Conservation (phyloP, 2,113 vertebrate genomes). For the Aspiorhynchus laticeps region DNA sequence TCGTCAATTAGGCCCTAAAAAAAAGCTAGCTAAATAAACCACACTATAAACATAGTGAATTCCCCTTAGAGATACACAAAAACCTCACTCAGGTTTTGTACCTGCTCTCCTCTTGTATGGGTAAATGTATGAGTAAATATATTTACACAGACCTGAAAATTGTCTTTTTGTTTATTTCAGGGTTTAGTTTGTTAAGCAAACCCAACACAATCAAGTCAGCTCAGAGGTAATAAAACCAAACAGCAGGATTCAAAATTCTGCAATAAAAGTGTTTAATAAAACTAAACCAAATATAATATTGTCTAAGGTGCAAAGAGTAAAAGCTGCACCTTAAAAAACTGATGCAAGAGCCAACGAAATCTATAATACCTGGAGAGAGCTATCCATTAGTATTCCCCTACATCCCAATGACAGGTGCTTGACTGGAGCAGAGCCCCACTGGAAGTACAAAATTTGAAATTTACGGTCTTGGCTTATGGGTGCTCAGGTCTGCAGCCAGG, state of each 20-base stretch:
- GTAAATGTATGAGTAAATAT: background rate
- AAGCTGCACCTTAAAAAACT: background rate
- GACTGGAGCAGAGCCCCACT: background rate
- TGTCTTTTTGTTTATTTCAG: background rate
- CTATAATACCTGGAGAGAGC: background rate
- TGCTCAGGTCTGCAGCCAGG: no score
- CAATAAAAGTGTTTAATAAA: background rate
- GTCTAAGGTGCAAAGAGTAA: background rate
- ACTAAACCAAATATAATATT: background rate
- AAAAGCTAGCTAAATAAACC: no score
- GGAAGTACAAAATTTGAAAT: background rate
- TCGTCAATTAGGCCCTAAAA: no score
- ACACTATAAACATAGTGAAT: no score
- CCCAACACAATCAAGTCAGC: background rate
- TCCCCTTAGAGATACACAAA: no score
- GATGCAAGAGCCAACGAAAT: background rate
- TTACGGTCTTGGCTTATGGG: background rate
- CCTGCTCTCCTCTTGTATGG: no score
- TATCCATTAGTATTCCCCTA: background rate
- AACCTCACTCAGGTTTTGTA: no score
- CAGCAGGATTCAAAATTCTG: background rate
- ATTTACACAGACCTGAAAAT: background rate
- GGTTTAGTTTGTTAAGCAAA: background rate
- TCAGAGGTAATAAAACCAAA: background rate
- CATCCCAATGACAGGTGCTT: background rate